phyloP scores from a whole-genome alignment of 2,113 vertebrate genomes.

The Sarotherodon lohbergeri region DNA sequence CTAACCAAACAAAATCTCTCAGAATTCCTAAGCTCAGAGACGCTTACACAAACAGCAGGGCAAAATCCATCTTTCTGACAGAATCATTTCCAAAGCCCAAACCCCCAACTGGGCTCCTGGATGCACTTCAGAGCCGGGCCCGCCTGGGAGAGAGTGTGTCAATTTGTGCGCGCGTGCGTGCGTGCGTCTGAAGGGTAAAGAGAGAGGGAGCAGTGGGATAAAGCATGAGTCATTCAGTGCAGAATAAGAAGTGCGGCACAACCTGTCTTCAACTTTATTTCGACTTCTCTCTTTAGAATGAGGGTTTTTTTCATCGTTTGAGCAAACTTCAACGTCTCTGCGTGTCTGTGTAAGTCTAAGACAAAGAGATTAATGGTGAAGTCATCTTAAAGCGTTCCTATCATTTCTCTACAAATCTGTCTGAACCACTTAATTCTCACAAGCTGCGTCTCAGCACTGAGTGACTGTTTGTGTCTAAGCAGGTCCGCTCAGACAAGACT shows the following conservation, averaged over 20 bases:
- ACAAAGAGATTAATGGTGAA: background rate
- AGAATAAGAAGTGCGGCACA: background rate
- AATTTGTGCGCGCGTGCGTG: background rate
- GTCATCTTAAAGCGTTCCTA: background rate
- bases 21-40: background rate
- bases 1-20: constrained; percentile 1
- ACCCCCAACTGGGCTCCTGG: constrained; percentile 24
- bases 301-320: background rate
- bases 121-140: constrained; percentile 20
- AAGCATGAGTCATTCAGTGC: background rate
- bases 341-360: background rate
- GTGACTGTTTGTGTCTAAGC: background rate
- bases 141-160: background rate
- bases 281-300: background rate
- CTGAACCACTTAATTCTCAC: background rate
- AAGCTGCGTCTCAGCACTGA: background rate
- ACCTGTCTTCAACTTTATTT: background rate
- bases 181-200: background rate
- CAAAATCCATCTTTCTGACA: constrained; percentile 56
- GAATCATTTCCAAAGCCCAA: constrained; percentile 34
- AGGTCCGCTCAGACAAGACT: background rate
- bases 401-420: constrained; percentile 6
- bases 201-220: background rate
- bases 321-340: background rate
- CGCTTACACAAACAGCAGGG: constrained; percentile 10